These are phyloP conservation scores for Melanostoma mellinum DNA, from an alignment of 2,888 invertebrate genomes.

Conservation along the genomic window DNA sequence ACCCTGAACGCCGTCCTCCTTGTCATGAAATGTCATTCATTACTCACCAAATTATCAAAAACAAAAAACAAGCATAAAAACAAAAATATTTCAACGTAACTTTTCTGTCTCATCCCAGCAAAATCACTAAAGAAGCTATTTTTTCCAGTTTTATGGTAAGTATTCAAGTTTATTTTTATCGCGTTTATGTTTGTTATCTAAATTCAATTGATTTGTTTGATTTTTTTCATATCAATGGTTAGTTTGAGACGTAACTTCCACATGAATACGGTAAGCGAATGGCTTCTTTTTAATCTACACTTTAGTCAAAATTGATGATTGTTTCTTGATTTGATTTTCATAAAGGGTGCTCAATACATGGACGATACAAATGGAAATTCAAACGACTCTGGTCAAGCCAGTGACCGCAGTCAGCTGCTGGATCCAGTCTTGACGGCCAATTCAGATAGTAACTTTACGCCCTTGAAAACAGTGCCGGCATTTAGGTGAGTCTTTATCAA, in stretches of 20 bases:
- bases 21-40: slow-evolving; percentile 16
- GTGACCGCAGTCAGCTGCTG: slow-evolving; percentile 77
- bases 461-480: slow-evolving; percentile 79
- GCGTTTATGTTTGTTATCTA: slow-evolving; percentile 45
- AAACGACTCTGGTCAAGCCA: slow-evolving; percentile 63
- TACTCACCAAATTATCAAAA: neutral
- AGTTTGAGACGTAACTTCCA: slow-evolving; percentile 75
- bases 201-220: slow-evolving; percentile 7
- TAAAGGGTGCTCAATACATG: slow-evolving; percentile 77
- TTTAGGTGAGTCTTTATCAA: slow-evolving; percentile 77
- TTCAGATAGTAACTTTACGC: slow-evolving; percentile 77
- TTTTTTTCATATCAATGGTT: slow-evolving; percentile 64
- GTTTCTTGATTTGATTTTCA: slow-evolving; percentile 18
- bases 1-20: neutral
- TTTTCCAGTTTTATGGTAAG: too few relatives aligned
- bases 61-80: slow-evolving; percentile 50
- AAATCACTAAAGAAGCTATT: too few relatives aligned
- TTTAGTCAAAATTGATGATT: neutral
- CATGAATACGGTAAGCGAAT: slow-evolving; percentile 74
- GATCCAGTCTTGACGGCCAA: slow-evolving; percentile 80
- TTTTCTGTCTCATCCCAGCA: too few relatives aligned
- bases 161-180: neutral
- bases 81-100: slow-evolving; percentile 26
- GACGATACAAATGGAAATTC: slow-evolving; percentile 69
- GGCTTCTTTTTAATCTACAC: neutral